Base-by-base conservation (phyloP, 2,888 invertebrate species). In the Imbricaverruca yamaguchii region DNA sequence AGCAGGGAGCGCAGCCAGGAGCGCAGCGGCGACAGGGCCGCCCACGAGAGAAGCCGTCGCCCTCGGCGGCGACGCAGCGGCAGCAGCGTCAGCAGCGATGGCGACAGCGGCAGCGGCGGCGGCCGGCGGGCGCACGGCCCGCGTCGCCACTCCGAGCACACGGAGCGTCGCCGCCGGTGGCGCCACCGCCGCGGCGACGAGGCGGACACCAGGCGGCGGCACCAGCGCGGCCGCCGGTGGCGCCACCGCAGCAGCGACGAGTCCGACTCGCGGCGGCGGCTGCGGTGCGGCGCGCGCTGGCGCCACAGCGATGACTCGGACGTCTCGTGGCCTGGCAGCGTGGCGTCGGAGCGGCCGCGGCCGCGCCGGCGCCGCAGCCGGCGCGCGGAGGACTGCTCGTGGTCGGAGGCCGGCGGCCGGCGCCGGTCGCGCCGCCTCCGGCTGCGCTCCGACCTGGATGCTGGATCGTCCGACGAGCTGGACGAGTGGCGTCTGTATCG, bases 341-440 rank as follows among this genome's bases (percentile, higher is more conserved):
- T 74, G 18, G 74, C 74, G 18, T 74, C 74, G 9, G 74, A 74
- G 55, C 53, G 74, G 9, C 74, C 74, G 23, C 61, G 39, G 15
- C 69, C 39, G 15, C 39, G 1, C 65, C 23, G 65, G 39, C 61
- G 39, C 11, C 39, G 10, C 18, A 53, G 74, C 21, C 11, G 59
- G 59, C 74, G 53, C 53, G 53, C 67, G 12, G 67, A 74, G 74
- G 74, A 55, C 53, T 55, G 74, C 21, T 74, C 25, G 4, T 69
- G 69, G 69, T 69, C 69, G 39, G 69, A 69, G 53, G 69, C 69
- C 13, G 69, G 69, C 13, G 69, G 69, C 12, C 39, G 69, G 18
- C 15, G 53, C 4, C 69, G 1, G 15, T 8, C 39, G 39, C 39
- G 69, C 12, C 39, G 69, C 8, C 15, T 15, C 4, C 69, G 1